phyloP scores from a whole-genome alignment of 2,888 invertebrate species.

The Ephialtes manifestator region DNA sequence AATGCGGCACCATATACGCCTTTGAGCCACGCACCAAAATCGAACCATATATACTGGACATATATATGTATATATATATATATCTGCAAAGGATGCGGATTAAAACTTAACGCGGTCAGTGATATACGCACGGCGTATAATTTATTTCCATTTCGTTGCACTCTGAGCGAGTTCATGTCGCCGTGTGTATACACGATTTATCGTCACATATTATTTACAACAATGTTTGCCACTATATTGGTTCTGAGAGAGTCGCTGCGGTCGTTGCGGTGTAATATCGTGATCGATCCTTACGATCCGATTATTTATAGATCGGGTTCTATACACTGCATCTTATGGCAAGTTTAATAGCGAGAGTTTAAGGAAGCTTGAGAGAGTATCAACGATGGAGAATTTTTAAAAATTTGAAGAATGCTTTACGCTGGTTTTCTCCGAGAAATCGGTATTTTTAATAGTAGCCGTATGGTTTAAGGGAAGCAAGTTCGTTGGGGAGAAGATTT shows the following conservation, averaged over 20 bases:
- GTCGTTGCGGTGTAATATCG: constrained; percentile 46
- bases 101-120: constrained; percentile 56
- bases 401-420: too few species aligned
- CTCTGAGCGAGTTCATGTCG: constrained; percentile 43
- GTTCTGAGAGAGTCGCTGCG: constrained; percentile 48
- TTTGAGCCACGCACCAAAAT: constrained; percentile 33
- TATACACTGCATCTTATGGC: not conserved
- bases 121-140: constrained; percentile 19
- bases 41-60: not conserved
- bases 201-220: constrained; percentile 57
- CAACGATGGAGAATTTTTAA: not conserved
- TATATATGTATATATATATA: too few species aligned
- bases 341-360: not conserved
- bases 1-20: constrained; percentile 44
- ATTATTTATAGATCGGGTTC: constrained; percentile 56
- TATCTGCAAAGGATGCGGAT: constrained; percentile 23
- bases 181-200: constrained; percentile 58
- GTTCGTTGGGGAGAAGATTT: too few species aligned
- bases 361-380: not conserved
- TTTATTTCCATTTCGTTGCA: constrained; percentile 59
- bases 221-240: constrained; percentile 46
- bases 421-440: too few species aligned
- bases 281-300: constrained; percentile 56
- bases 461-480: too few species aligned
- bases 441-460: too few species aligned